These are phyloP conservation scores for Anguilla japonica DNA, from an alignment of 2,113 vertebrate genomes.

Conservation along the genomic window DNA sequence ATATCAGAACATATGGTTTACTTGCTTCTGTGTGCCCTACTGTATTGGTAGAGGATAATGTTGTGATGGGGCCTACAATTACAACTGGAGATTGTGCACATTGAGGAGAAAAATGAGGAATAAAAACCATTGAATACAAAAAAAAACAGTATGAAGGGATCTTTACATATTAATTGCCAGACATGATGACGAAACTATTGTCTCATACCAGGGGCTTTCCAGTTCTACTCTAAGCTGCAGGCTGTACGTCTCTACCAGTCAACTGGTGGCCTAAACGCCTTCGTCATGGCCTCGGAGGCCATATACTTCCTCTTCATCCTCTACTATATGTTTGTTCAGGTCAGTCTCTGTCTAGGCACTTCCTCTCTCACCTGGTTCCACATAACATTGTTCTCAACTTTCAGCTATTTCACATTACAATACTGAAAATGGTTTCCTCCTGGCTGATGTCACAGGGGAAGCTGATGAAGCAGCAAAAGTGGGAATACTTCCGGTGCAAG, in stretches of 20 bases:
- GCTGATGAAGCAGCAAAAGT: conserved; percentile 77
- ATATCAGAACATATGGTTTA: too few relatives aligned
- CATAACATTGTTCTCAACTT: neutral
- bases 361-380: neutral
- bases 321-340: conserved; percentile 91
- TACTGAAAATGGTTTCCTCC: too few relatives aligned
- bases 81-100: too few relatives aligned
- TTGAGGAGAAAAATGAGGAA: too few relatives aligned
- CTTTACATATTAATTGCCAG: too few relatives aligned
- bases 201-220: conserved; percentile 78
- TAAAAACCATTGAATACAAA: too few relatives aligned
- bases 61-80: too few relatives aligned
- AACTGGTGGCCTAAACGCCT: conserved; percentile 81
- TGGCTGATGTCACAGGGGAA: conserved; percentile 71
- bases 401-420: too few relatives aligned
- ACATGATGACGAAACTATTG: neutral
- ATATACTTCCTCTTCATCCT: conserved; percentile 87
- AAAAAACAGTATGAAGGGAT: too few relatives aligned
- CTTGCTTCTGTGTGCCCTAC: too few relatives aligned
- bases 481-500: conserved; percentile 83
- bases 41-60: too few relatives aligned
- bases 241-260: conserved; percentile 86
- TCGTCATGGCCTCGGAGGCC: conserved; percentile 84
- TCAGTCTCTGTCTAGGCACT: conserved; percentile 53
- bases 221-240: conserved; percentile 76